A percentile compares a stretch with the other conserved stretches of the same genome.
Evolutionary conservation across 2,113 vertebrate genomes (phyloP).

Genomic region (Amblyopsis rosae): DNA sequence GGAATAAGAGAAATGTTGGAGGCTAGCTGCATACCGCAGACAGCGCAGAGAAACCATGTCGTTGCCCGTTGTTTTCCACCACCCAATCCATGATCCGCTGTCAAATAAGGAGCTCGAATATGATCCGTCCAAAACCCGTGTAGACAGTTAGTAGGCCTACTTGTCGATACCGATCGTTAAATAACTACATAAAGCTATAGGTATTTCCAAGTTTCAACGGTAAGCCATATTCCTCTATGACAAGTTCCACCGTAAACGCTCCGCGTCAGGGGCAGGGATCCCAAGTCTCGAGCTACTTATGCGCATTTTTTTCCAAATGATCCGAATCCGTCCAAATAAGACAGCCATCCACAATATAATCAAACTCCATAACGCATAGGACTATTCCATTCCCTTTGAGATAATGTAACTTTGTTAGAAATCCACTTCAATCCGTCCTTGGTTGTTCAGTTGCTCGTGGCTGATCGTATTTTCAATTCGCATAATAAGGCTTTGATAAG

Average conservation of each 20-base stretch:
- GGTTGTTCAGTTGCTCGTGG: slow-evolving; percentile 63
- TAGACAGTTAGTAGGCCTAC: slow-evolving; percentile 15
- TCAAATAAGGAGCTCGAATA: slow-evolving; percentile 48
- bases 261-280: slow-evolving; percentile 57
- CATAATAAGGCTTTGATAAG: slow-evolving; percentile 77
- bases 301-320: slow-evolving; percentile 68
- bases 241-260: slow-evolving; percentile 42
- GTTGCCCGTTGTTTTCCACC: slow-evolving; percentile 75
- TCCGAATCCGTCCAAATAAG: slow-evolving; percentile 58
- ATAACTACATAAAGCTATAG: slow-evolving; percentile 47
- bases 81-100: slow-evolving; percentile 75
- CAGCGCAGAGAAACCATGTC: slow-evolving; percentile 69
- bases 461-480: slow-evolving; percentile 70
- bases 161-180: slow-evolving; percentile 30
- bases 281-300: slow-evolving; percentile 70
- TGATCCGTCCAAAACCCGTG: slow-evolving; percentile 49
- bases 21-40: slow-evolving; percentile 65
- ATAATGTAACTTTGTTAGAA: slow-evolving; percentile 67
- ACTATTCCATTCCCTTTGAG: slow-evolving; percentile 65
- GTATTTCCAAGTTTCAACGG: slow-evolving; percentile 56
- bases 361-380: slow-evolving; percentile 67
- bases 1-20: slow-evolving; percentile 46
- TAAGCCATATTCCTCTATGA: slow-evolving; percentile 56
- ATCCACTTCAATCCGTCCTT: slow-evolving; percentile 71
- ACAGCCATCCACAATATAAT: slow-evolving; percentile 58